phyloP scores from a whole-genome alignment of 2,888 invertebrate species.

The Chloromyia formosa region DNA sequence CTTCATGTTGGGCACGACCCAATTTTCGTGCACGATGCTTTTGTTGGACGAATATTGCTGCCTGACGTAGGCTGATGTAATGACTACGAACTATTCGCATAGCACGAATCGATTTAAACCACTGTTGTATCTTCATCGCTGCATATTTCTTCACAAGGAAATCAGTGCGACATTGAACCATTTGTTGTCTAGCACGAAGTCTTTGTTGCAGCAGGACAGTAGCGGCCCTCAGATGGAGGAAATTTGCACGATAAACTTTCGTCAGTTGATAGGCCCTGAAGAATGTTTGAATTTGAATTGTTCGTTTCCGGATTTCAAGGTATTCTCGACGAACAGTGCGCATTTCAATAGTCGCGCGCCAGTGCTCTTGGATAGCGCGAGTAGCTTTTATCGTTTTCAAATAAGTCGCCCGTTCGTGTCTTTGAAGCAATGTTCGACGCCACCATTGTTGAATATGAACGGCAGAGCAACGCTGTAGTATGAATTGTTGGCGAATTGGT shows the following conservation, averaged over 20 bases:
- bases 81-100: conserved; percentile 56
- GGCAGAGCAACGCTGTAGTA: background rate
- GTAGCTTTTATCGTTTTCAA: conserved; percentile 33
- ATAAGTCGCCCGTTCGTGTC: conserved; percentile 55
- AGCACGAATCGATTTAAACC: conserved; percentile 54
- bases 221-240: conserved; percentile 47
- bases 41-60: conserved; percentile 57
- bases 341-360: conserved; percentile 43
- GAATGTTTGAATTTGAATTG: conserved; percentile 36
- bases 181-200: conserved; percentile 56
- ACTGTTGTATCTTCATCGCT: conserved; percentile 55
- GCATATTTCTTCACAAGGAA: conserved; percentile 52
- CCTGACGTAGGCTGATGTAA: conserved; percentile 52
- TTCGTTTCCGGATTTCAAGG: conserved; percentile 49
- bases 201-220: conserved; percentile 58
- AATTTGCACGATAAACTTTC: background rate
- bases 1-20: conserved; percentile 60
- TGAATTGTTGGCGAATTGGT: conserved; percentile 19
- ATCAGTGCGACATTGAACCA: conserved; percentile 50
- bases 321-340: conserved; percentile 53
- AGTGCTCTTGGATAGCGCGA: background rate
- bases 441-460: conserved; percentile 61
- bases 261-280: background rate
- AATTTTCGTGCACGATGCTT: conserved; percentile 63
- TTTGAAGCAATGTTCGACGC: conserved; percentile 58